Base-by-base conservation (phyloP, 2,797 vertebrate species). In the Thunnus albacares region DNA sequence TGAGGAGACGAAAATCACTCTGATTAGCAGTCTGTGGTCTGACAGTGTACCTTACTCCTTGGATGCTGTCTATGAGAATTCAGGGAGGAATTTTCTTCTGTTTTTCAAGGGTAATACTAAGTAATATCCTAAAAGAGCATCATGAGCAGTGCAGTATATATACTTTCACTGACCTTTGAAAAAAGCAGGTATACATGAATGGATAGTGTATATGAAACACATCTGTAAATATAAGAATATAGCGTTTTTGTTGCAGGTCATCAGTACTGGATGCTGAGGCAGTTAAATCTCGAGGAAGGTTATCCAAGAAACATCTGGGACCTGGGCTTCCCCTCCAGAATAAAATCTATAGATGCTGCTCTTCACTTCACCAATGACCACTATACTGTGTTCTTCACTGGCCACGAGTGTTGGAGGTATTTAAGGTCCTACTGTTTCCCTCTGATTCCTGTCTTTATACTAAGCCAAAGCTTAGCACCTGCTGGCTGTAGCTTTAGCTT, bases 71-170 rank as follows among this genome's bases (percentile, higher is more conserved):
- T 94, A 95, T 76, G 84, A 93, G 69, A 92, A 91, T 7, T 52
- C 75, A 33, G 81, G 79, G 22, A 66, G 10, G 38, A 87, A 87
- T 43, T 2, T 56, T 0, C 47, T 90, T 35, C 1, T 92, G 49
- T 90, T 94, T 87, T 95, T 95, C 57, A 95, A 94, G 94, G 93
- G 93, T 94, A 79, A 20, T 60, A 4, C 65, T 66, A 33, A 33
- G 6, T 13, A 9, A 35, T 20, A 24, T 60, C 22, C 17, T 38
- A 12, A 12, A 63, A 74, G 14, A 66, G 1, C 11, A 61, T 1
- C 0, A 3, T 52, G 11, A 24, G 18, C 14, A 53, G 6, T 22
- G 20, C 18, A 18, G 1, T 49, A 11, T 35, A 1, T 20, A 12
- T 22, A 33, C 35, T 38, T 22, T 3, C 10, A 57, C 10, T 30